Base-by-base conservation (phyloP, 2,888 invertebrate species). In the Drosophila maculinotata region DNA sequence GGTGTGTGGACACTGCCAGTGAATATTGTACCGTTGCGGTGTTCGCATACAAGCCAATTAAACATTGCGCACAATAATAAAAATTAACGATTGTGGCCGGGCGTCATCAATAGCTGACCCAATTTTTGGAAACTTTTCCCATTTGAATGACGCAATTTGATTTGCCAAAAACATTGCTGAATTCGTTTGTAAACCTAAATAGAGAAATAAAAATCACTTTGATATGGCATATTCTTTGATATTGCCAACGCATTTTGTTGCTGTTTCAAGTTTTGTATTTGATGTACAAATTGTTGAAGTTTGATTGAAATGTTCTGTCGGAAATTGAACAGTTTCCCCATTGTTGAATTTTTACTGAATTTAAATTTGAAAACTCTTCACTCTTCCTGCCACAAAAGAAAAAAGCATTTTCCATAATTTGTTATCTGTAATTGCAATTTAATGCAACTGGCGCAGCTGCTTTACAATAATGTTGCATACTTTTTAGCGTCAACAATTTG, bases 41-140 rank as follows among this genome's bases (percentile, higher is more conserved):
- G 7, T 56, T 17, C 9, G 9, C 59, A 41, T 49, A 23, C 25
- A 42, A 26, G 58, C 63, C 72, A 74, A 72, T 72, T 72, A 72
- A 59, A 59, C 51, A 74, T 39, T 74, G 69, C 69, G 75, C 69
- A 59, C 69, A 59, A 72, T 56, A 74, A 74, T 74, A 72, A 74
- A 69, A 64, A 56, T 74, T 74, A 59, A 74, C 59, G 69, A 52
- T 69, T 59, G 69, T 36, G 64, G 71, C 33, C 12, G 28, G 25
- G 39, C 54, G 33, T 72, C 75, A 74, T 74, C 71, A 73, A 74
- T 74, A 58, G 69, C 49, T 74, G 71, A 72, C 71, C 71, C 69
- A 63, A 38, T 44, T 72, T 58, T 39, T 1, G 23, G 20, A 10
- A 33, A 56, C 28, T 8, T 30, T 25, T 45, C 49, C 47, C 1